phyloP scores from a whole-genome alignment of 2,113 vertebrate species.

The Salvelinus fontinalis region DNA sequence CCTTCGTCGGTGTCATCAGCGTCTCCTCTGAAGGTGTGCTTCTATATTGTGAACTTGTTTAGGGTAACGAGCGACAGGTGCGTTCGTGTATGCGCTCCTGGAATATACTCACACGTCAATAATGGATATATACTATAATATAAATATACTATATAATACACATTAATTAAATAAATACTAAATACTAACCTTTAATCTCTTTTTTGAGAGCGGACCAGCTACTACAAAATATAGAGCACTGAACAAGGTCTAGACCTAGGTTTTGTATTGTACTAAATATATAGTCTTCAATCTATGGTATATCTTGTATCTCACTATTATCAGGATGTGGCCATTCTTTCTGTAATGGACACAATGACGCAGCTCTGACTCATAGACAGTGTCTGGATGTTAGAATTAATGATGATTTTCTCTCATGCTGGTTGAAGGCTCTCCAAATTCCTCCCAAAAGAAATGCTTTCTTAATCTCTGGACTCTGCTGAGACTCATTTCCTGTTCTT shows the following conservation, averaged over 20 bases:
- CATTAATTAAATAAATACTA: too few relatives aligned
- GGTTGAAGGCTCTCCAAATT: neutral
- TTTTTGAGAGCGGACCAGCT: neutral
- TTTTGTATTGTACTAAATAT: neutral
- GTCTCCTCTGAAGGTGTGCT: too few relatives aligned
- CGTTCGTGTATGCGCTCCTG: too few relatives aligned
- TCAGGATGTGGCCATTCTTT: neutral
- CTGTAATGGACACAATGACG: neutral
- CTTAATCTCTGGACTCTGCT: neutral
- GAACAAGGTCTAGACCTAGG: neutral
- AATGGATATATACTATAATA: too few relatives aligned
- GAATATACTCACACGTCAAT: too few relatives aligned
- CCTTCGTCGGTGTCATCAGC: too few relatives aligned
- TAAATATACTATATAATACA: too few relatives aligned
- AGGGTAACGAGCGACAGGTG: too few relatives aligned
- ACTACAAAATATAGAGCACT: neutral
- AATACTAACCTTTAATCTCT: too few relatives aligned
- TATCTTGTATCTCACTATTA: neutral
- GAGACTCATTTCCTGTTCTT: neutral
- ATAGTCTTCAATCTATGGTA: neutral
- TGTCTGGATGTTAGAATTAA: neutral
- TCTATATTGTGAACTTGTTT: too few relatives aligned
- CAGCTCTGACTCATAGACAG: neutral
- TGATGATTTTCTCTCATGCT: neutral
- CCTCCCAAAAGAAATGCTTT: neutral